Percentiles rank a stretch among this genome's conserved stretches.
phyloP scores from a whole-genome alignment of 1,140 invertebrate genomes.

The Drosophila saltans region DNA sequence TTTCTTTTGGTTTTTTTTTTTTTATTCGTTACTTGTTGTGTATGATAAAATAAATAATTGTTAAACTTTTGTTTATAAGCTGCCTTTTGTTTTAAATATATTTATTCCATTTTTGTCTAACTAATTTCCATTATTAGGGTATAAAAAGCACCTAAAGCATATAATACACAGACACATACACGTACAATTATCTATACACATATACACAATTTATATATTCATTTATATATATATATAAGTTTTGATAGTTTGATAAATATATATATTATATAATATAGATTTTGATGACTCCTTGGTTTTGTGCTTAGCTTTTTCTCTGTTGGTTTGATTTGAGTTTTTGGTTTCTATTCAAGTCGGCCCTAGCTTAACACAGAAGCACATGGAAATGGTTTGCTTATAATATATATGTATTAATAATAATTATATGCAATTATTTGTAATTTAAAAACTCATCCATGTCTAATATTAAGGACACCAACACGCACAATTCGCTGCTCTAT shows the following conservation, averaged over 20 bases:
- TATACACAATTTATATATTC: constrained; percentile 23
- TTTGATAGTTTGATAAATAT: constrained; percentile 22
- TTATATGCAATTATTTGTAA: not conserved
- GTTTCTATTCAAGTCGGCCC: not conserved
- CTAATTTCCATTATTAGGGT: constrained; percentile 65
- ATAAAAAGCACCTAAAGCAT: constrained; percentile 68
- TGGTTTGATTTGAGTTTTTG: constrained; percentile 15
- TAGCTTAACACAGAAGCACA: constrained; percentile 31
- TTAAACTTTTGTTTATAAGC: constrained; percentile 27
- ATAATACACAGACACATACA: constrained; percentile 46
- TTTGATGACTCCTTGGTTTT: constrained; percentile 14
- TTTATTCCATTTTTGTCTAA: constrained; percentile 61
- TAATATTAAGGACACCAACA: constrained; percentile 21
- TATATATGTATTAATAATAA: constrained; percentile 7
- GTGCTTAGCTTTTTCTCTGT: constrained; percentile 16
- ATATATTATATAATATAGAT: constrained; percentile 15
- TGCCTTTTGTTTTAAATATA: constrained; percentile 31
- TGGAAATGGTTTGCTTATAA: constrained; percentile 47
- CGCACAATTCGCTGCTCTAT: constrained; percentile 34
- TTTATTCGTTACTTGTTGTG: constrained; percentile 9
- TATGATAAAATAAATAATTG: constrained; percentile 54
- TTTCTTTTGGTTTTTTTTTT: constrained; percentile 3
- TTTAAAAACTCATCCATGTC: constrained; percentile 12
- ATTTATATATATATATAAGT: constrained; percentile 21
- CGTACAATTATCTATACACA: constrained; percentile 22